These are phyloP conservation scores for Patella depressa DNA, from an alignment of 2,888 invertebrate genomes.

Conservation along the genomic window DNA sequence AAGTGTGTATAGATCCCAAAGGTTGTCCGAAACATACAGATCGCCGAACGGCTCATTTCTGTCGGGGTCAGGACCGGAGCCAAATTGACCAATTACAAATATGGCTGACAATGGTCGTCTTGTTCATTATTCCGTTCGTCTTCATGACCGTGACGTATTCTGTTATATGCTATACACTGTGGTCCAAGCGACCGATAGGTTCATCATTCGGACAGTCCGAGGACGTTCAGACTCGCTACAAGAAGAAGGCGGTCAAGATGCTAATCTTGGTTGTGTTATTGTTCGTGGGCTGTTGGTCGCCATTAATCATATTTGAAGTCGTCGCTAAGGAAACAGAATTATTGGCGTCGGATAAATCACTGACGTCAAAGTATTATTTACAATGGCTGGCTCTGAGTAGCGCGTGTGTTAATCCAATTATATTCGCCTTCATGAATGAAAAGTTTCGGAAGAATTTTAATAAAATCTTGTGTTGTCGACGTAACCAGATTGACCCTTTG, in stretches of 20 bases:
- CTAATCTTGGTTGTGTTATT: slow-evolving; percentile 50
- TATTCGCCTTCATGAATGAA: slow-evolving; percentile 59
- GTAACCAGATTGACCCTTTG: slow-evolving; percentile 26
- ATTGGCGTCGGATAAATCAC: slow-evolving; percentile 22
- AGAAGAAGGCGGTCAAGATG: slow-evolving; percentile 56
- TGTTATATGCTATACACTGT: slow-evolving; percentile 51
- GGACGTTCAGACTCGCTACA: slow-evolving; percentile 43
- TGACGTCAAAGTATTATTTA: slow-evolving; percentile 41
- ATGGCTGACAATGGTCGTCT: slow-evolving; percentile 42
- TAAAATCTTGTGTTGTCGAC: slow-evolving; percentile 39
- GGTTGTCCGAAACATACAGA: neutral
- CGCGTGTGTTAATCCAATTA: slow-evolving; percentile 54
- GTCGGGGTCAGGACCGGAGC: neutral
- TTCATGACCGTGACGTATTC: slow-evolving; percentile 48
- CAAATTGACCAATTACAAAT: slow-evolving; percentile 13
- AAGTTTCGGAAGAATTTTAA: slow-evolving; percentile 49
- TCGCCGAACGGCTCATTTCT: slow-evolving; percentile 4
- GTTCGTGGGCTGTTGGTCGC: slow-evolving; percentile 53
- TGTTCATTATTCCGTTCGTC: slow-evolving; percentile 46
- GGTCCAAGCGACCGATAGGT: slow-evolving; percentile 45
- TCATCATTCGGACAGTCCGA: slow-evolving; percentile 26
- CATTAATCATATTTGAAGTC: slow-evolving; percentile 46
- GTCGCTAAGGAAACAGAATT: slow-evolving; percentile 35
- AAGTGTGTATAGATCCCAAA: slow-evolving; percentile 21
- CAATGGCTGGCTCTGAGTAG: slow-evolving; percentile 51